phyloP scores from a whole-genome alignment of 2,113 vertebrate genomes.

The Pterocles burchelli region DNA sequence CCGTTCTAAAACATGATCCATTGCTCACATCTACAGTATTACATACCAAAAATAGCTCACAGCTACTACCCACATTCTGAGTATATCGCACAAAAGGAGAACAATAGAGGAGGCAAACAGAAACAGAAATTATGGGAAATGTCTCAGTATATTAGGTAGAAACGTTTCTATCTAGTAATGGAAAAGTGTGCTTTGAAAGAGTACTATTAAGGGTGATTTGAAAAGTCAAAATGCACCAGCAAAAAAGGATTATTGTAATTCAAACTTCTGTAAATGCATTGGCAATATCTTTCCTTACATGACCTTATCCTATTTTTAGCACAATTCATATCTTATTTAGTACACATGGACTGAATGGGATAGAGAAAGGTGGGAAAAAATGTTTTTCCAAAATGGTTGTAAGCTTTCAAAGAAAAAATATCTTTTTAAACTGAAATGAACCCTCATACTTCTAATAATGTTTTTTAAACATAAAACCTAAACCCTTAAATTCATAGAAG shows the following conservation, averaged over 20 bases:
- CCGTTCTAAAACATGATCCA: neutral
- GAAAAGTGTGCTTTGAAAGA: neutral
- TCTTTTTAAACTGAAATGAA: neutral
- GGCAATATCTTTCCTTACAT: neutral
- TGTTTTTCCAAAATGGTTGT: neutral
- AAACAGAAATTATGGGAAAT: neutral
- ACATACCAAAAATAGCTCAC: constrained; percentile 11
- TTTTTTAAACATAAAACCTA: neutral
- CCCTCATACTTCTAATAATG: neutral
- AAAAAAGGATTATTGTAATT: neutral
- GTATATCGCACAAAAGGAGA: neutral
- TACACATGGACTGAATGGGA: neutral
- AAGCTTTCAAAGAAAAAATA: neutral
- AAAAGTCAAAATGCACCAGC: neutral
- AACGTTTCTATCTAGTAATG: neutral
- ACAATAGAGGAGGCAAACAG: neutral
- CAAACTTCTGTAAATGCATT: neutral
- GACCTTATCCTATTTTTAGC: neutral
- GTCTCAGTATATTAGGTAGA: neutral
- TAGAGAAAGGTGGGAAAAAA: neutral
- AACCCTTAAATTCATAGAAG: neutral
- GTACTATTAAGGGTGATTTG: neutral
- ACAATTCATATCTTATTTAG: neutral
- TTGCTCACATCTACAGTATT: neutral
- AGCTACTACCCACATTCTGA: constrained; percentile 2